Evolutionary conservation across 2,113 vertebrate species (phyloP), one percentile per base, ranked within the genome.

Genomic region (Gymnocephalus cernua): DNA sequence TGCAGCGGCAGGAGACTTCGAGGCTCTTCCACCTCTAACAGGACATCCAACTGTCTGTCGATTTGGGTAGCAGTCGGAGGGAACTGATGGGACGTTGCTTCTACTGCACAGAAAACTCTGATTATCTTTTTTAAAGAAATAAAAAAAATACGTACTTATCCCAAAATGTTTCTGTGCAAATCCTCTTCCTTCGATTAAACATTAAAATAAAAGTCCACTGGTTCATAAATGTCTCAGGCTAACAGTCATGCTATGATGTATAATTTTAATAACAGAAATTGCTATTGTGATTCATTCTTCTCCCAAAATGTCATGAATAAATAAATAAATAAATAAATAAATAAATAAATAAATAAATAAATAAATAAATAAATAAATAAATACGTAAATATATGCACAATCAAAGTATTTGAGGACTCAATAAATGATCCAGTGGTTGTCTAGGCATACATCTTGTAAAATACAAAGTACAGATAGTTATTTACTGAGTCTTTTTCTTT

Each of bases 1-100:
- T 92, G 91, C 88, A 87, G 78, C 3, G 72, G 61, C 80, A 44
- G 74, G 65, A 78, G 68, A 78, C 71, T 25, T 47, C 25, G 25
- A 69, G 62, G 59, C 48, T 41, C 25, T 15, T 75, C 16, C 59
- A 58, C 66, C 19, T 63, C 61, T 14, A 45, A 32, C 69, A 53
- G 74, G 53, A 45, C 32, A 0, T 59, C 51, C 4, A 44, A 2
- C 61, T 35, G 54, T 41, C 70, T 11, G 58, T 45, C 10, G 5
- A 8, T 35, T 38, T 19, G 0, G 21, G 27, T 3, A 23, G 72
- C 44, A 44, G 48, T 9, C 25, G 0, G 25, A 53, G 63, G 48
- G 19, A 83, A 19, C 51, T 10, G 29, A 25, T 41, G 21, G 56
- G 57, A 62, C 3, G 56, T 59, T 23, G 35, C 64, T 75, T 79